A percentile compares a stretch with the other conserved stretches of the same genome.
Evolutionary conservation across 2,113 vertebrate species (phyloP).

Genomic region (Carassius carassius): DNA sequence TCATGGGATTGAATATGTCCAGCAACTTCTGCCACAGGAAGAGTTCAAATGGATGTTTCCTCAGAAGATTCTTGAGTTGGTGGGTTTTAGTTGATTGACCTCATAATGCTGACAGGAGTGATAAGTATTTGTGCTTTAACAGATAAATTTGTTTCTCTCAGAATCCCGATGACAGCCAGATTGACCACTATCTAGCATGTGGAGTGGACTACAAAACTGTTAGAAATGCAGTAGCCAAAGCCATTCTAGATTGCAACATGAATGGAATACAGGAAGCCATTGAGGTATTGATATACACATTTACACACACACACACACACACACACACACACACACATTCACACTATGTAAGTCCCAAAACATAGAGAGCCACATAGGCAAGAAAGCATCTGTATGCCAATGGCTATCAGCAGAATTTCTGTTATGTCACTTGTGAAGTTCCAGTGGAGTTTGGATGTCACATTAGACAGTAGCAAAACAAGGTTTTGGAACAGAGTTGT

Average conservation of each 20-base stretch:
- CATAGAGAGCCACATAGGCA: neutral
- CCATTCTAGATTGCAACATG: constrained; percentile 70
- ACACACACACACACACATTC: neutral
- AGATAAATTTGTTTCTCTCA: neutral
- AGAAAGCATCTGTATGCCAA: neutral
- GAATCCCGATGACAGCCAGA: constrained; percentile 63
- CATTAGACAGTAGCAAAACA: neutral
- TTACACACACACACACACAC: neutral
- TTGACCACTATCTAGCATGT: constrained; percentile 84
- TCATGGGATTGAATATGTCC: constrained; percentile 81
- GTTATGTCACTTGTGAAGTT: neutral
- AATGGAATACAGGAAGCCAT: constrained; percentile 63
- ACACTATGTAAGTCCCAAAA: neutral
- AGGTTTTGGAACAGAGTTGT: neutral
- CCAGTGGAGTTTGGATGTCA: neutral
- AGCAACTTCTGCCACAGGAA: constrained; percentile 69
- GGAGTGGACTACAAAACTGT: constrained; percentile 80
- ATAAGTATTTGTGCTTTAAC: neutral
- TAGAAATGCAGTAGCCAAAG: constrained; percentile 80
- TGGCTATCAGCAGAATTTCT: neutral
- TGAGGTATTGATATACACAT: constrained; percentile 72
- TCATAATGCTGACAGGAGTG: neutral
- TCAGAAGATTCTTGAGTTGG: constrained; percentile 75
- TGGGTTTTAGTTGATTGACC: constrained; percentile 52
- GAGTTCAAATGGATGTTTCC: constrained; percentile 85